Base-by-base conservation (phyloP, 2,888 invertebrate species). In the Drosophila prolongata region DNA sequence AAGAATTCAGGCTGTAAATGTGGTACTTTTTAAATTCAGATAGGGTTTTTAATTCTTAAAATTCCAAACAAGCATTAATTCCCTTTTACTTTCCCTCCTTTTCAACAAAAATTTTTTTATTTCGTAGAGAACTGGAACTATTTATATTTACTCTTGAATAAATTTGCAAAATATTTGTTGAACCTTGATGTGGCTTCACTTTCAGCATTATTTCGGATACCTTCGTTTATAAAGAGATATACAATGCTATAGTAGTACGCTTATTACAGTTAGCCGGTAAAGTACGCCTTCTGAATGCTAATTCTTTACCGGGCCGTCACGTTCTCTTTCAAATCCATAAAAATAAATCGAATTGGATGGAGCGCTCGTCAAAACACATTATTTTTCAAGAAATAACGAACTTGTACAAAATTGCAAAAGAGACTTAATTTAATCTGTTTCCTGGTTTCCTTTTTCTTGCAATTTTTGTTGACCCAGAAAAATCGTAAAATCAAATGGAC, bases 281-380 rank as follows among this genome's bases (percentile, higher is more conserved):
- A 9, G 10, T 40, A 44, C 37, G 56, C 70, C 58, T 52, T 37
- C 9, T 67, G 85, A 76, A 84, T 80, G 72, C 64, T 78, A 84
- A 84, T 80, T 80, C 70, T 38, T 37, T 40, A 8, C 27, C 14
- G 30, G 2, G 19, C 6, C 6, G 73, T 65, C 85, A 80, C 85
- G 81, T 80, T 58, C 78, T 57, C 52, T 68, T 27, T 30, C 49
- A 46, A 72, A 76, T 67, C 72, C 62, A 76, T 84, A 80, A 80
- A 79, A 79, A 84, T 78, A 80, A 83, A 79, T 83, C 75, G 79
- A 80, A 16, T 24, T 19, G 30, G 13, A n/a, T 19, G n/a, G 16
- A 43, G 16, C 8, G n/a, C 2, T n/a, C 27, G 14, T 30, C 9
- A 14, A 40, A 8, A n/a, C n/a, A 8, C n/a, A 1, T 9, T 30